These are phyloP conservation scores for Brachionus plicatilis DNA, from an alignment of 1,140 invertebrate genomes.

Conservation along the genomic window DNA sequence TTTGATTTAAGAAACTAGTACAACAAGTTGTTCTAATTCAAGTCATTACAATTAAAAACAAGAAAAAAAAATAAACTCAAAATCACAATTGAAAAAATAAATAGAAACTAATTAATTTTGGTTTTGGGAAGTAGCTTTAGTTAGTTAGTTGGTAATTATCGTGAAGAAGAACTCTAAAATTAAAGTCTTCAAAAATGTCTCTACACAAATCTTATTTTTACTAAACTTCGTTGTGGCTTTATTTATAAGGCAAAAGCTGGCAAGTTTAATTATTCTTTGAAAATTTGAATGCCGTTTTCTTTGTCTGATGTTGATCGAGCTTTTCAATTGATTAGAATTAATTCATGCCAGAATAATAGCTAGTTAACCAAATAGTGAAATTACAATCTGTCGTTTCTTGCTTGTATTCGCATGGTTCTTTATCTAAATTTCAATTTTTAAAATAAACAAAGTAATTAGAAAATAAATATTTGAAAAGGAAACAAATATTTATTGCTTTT, in stretches of 20 bases:
- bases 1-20: constrained; percentile 2
- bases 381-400: background rate
- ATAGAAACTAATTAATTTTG: constrained; percentile 18
- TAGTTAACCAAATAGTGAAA: background rate
- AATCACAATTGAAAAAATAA: background rate
- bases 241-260: background rate
- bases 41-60: background rate
- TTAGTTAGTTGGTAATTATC: background rate
- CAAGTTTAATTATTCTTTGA: background rate
- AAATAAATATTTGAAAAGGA: constrained; percentile 25
- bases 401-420: background rate
- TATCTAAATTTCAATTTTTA: constrained; percentile 20
- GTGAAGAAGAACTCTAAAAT: background rate
- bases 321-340: constrained; percentile 23
- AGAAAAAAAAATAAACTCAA: background rate
- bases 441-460: constrained; percentile 32
- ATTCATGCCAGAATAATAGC: background rate
- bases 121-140: background rate
- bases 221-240: background rate
- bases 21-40: background rate
- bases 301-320: background rate
- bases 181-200: background rate
- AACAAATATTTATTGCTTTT: constrained; percentile 36
- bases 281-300: background rate
- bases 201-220: background rate